phyloP scores from a whole-genome alignment of 2,888 invertebrate species.

The Ennomos fuscantarius region DNA sequence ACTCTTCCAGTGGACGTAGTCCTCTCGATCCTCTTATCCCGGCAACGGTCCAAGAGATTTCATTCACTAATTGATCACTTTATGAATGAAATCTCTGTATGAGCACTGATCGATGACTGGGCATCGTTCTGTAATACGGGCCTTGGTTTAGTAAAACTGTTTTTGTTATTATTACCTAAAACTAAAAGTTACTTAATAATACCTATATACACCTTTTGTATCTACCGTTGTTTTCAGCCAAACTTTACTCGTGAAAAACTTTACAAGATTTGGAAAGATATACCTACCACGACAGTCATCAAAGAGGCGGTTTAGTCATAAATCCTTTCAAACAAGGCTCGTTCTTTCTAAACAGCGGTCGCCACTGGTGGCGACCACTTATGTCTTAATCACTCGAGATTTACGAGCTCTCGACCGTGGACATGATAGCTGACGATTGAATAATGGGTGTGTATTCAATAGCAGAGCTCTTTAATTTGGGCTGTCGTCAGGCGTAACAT shows the following conservation, averaged over 20 bases:
- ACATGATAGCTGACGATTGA: constrained; percentile 15
- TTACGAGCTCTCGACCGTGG: constrained; percentile 19
- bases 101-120: too few species aligned
- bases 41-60: too few species aligned
- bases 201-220: too few species aligned
- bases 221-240: too few species aligned
- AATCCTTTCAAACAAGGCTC: constrained; percentile 20
- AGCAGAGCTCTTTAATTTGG: background rate
- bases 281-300: constrained; percentile 1
- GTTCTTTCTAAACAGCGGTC: constrained; percentile 16
- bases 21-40: too few species aligned
- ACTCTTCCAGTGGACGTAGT: too few species aligned
- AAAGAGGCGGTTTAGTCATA: constrained; percentile 14
- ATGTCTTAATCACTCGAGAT: constrained; percentile 21
- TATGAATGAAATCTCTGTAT: too few species aligned
- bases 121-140: too few species aligned
- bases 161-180: too few species aligned
- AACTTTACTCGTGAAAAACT: constrained; percentile 1
- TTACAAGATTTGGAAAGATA: constrained; percentile 17
- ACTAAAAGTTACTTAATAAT: too few species aligned
- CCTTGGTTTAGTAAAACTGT: too few species aligned
- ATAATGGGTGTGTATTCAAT: constrained; percentile 12
- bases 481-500: background rate
- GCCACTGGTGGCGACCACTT: constrained; percentile 27
- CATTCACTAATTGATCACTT: too few species aligned